Evolutionary conservation across 2,888 invertebrate species (phyloP), one percentile per base, ranked within the genome.

Genomic region (Zelleria hepariella): DNA sequence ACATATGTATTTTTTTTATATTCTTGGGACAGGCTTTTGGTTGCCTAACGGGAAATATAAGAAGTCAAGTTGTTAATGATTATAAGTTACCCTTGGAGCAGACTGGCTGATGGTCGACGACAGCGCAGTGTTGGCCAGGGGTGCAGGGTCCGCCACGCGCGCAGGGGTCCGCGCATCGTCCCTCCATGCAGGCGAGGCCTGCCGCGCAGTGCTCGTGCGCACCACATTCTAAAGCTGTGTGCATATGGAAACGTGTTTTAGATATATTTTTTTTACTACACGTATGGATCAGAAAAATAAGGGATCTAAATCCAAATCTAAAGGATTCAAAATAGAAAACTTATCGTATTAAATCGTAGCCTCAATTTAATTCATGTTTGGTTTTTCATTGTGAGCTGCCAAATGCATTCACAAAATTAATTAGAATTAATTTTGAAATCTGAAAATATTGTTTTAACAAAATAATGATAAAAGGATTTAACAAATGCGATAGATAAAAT

Each of bases 151-250:
- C 86, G 89, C 91, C 76, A 90, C 89, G 77, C 15, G 91, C 90
- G 79, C 96, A 97, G 23, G 96, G 96, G 81, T 96, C 95, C 62
- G 93, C 91, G 73, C 97, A 97, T 66, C 93, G 91, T 21, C 93
- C 91, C 74, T 92, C 92, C 68, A 96, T 90, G 78, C 97, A 97
- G 65, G 95, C 93, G 75, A 94, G 91, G 67, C 93, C 93, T 53
- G 90, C 78, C 49, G 94, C 91, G 75, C 97, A 97, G 68, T 96
- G 95, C 69, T 91, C 91, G 81, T 96, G 94, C 57, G 93, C 91
- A 62, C 91, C 90, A 83, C 97, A 97, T 75, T 93, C 93, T 75
- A 94, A 91, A 88, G 94, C 96, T 95, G 89, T 92, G 62, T 61
- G 72, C 15, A 32, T 15, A 49, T 5, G 20, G 32, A 42, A 42